Base-by-base conservation (phyloP, 2,113 vertebrate genomes). In the Neolamprologus tretocephalus region DNA sequence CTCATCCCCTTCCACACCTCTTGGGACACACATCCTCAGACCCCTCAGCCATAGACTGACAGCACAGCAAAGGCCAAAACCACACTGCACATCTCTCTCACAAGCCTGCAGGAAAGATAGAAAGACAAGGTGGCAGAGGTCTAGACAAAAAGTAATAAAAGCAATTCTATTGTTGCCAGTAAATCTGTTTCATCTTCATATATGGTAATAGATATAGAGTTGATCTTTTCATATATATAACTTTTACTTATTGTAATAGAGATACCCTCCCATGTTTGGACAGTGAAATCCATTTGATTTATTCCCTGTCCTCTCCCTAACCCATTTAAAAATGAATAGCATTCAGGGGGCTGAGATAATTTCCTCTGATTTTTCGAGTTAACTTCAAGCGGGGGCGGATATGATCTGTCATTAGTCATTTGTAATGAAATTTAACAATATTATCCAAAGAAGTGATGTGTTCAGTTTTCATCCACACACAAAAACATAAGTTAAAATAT, bases 31-130 rank as follows among this genome's bases (percentile, higher is more conserved):
- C 97, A 98, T 96, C 26, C 98, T 95, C 89, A 98, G 96, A 14
- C 97, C 98, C 6, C 96, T 95, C 37, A 99, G 96, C 98, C 98
- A 98, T 23, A 98, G 95, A 94, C 98, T 99, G 91, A 98, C 87
- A 0, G 98, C 98, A 3, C 98, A 99, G 96, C 98, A 99, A 14
- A 97, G 96, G 58, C 97, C 96, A 0, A 91, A 51, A 2, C 97
- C 96, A 16, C 98, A 99, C 95, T 98, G 98, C 14, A 93, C 16
- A 37, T 99, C 98, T 86, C 94, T 91, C 63, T 98, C 97, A 71
- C 98, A 98, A 80, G 98, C 97, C 98, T 99, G 93, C 35, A 51
- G 92, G 63, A 89, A 8, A 91, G 26, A 89, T 21, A 71, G 7
- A 87, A 21, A 81, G 26, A 81, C 3, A 58, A 37, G 26, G 28